Percentiles rank a stretch among this genome's conserved stretches.
These are phyloP conservation scores for Dendrolimus kikuchii DNA, from an alignment of 1,140 invertebrate genomes.

Conservation along the genomic window DNA sequence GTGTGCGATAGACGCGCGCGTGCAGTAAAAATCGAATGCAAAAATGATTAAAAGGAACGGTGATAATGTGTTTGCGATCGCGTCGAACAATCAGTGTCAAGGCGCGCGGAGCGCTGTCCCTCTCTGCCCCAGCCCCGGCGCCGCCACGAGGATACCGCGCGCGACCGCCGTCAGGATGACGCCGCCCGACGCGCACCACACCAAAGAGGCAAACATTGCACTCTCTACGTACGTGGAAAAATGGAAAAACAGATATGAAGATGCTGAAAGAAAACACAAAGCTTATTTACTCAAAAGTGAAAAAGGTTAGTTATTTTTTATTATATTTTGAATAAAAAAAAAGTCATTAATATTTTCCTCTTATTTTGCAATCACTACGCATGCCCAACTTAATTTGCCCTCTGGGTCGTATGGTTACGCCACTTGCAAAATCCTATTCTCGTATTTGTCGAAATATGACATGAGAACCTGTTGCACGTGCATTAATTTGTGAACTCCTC, in stretches of 20 bases:
- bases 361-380: slow-evolving; percentile 41
- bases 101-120: slow-evolving; percentile 59
- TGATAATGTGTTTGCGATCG: slow-evolving; percentile 70
- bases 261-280: slow-evolving; percentile 78
- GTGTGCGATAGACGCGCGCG: slow-evolving; percentile 46
- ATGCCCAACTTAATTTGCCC: slow-evolving; percentile 33
- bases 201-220: slow-evolving; percentile 57
- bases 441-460: slow-evolving; percentile 63
- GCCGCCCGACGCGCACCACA: slow-evolving; percentile 58
- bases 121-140: slow-evolving; percentile 48
- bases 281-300: slow-evolving; percentile 76
- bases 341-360: slow-evolving; percentile 37
- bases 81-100: slow-evolving; percentile 68
- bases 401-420: slow-evolving; percentile 51
- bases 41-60: slow-evolving; percentile 71
- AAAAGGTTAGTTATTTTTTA: slow-evolving; percentile 73
- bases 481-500: slow-evolving; percentile 55
- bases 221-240: slow-evolving; percentile 67
- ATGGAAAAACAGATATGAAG: slow-evolving; percentile 79
- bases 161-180: slow-evolving; percentile 63
- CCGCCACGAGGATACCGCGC: slow-evolving; percentile 56
- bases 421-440: slow-evolving; percentile 55
- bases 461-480: slow-evolving; percentile 63
- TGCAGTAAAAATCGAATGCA: slow-evolving; percentile 61
- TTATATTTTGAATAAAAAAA: slow-evolving; percentile 16